Conservation (phyloP, 2,888 invertebrate genomes). For the Aphrophora alni region DNA sequence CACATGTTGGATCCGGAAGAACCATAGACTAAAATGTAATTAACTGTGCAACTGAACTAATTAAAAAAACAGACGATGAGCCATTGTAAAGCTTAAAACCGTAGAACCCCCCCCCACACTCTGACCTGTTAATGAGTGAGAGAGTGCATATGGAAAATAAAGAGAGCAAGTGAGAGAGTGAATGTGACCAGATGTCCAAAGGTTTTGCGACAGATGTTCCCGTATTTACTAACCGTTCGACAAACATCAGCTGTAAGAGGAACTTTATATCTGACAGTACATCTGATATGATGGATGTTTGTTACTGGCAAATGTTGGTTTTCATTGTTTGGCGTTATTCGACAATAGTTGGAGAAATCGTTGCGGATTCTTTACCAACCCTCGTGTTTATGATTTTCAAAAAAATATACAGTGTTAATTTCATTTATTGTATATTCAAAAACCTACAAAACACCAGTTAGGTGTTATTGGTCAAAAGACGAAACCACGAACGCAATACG, state of each 20-base stretch:
- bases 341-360: too few species aligned
- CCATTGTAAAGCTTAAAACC: conserved; percentile 15
- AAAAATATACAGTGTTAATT: too few species aligned
- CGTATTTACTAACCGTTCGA: neutral
- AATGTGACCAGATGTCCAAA: neutral
- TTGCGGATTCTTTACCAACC: too few species aligned
- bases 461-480: too few species aligned
- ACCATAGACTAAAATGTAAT: conserved; percentile 17
- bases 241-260: neutral
- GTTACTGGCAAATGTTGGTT: neutral
- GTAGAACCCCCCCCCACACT: neutral
- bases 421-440: too few species aligned
- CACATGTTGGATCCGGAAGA: conserved; percentile 22
- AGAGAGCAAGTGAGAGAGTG: neutral
- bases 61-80: conserved; percentile 34
- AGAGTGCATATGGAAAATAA: neutral
- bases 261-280: neutral
- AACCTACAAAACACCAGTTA: too few species aligned
- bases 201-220: neutral
- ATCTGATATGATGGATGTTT: conserved; percentile 4
- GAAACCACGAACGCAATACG: too few species aligned
- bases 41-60: conserved; percentile 33
- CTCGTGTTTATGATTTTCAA: too few species aligned
- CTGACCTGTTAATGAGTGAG: conserved; percentile 1
- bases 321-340: neutral